These are phyloP conservation scores for Meiosimyza decipiens DNA, from an alignment of 2,888 invertebrate species.

Conservation along the genomic window DNA sequence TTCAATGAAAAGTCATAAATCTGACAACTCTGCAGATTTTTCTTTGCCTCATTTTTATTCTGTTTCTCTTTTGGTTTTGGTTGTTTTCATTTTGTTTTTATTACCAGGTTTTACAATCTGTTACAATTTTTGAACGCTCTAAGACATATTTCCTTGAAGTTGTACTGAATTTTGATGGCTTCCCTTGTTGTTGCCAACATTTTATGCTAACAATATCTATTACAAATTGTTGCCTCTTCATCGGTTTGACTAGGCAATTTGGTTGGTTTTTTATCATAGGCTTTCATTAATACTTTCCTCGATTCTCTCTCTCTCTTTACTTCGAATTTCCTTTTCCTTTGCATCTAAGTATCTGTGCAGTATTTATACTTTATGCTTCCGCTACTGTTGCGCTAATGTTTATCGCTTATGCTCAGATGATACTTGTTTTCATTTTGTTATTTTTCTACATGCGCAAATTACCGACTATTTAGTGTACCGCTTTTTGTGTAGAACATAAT, in stretches of 20 bases:
- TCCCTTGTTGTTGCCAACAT: constrained; percentile 18
- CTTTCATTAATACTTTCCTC: constrained; percentile 11
- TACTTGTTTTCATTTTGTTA: no score
- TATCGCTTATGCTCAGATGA: no score
- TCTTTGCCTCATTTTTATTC: constrained; percentile 4
- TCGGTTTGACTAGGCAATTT: not conserved
- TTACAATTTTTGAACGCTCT: not conserved
- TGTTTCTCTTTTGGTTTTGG: not conserved
- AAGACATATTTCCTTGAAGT: constrained; percentile 12
- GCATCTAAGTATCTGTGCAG: not conserved
- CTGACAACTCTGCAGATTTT: not conserved
- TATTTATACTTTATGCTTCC: no score
- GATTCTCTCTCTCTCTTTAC: constrained; percentile 2
- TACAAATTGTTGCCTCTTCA: not conserved
- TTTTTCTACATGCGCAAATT: no score
- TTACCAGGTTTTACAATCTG: constrained; percentile 16
- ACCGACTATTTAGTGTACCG: no score
- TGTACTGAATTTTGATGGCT: constrained; percentile 5
- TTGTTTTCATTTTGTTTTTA: constrained; percentile 4
- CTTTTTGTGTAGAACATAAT: no score
- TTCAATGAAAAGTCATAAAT: not conserved
- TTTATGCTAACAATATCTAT: not conserved
- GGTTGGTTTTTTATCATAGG: not conserved
- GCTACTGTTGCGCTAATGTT: no score
- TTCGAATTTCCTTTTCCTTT: not conserved